These are phyloP conservation scores for Drosophila rufa DNA, from an alignment of 1,140 invertebrate genomes.

Conservation along the genomic window DNA sequence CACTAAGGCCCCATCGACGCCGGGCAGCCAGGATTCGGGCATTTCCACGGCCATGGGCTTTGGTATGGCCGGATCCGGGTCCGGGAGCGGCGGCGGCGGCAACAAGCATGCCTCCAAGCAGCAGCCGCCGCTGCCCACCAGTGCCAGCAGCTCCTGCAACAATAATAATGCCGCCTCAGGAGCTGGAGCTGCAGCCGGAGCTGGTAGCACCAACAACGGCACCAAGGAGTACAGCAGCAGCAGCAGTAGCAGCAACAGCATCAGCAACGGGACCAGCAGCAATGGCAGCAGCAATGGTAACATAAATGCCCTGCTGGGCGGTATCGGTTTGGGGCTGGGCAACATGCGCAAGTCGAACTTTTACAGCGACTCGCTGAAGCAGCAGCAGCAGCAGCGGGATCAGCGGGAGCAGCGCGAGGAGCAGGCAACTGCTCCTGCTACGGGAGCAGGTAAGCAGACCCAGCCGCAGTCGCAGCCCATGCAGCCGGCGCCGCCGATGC, in stretches of 20 bases:
- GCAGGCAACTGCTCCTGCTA: slow-evolving; percentile 55
- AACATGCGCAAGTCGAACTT: slow-evolving; percentile 69
- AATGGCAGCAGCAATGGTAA: slow-evolving; percentile 52
- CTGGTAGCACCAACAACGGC: background rate
- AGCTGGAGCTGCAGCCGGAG: background rate
- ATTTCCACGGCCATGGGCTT: slow-evolving; percentile 23
- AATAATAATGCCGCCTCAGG: slow-evolving; percentile 8
- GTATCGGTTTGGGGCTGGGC: slow-evolving; percentile 41
- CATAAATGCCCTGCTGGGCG: slow-evolving; percentile 37
- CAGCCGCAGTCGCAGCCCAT: slow-evolving; percentile 45
- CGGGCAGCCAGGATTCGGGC: slow-evolving; percentile 28
- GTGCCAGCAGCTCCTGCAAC: slow-evolving; percentile 2
- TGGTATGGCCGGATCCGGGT: slow-evolving; percentile 2
- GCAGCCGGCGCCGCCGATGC: slow-evolving; percentile 73
- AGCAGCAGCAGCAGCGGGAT: slow-evolving; percentile 35
- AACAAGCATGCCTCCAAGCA: slow-evolving; percentile 42
- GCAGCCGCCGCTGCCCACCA: slow-evolving; percentile 33
- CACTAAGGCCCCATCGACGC: slow-evolving; percentile 57
- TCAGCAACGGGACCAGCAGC: slow-evolving; percentile 22
- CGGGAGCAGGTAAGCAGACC: slow-evolving; percentile 42
- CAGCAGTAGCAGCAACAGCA: background rate
- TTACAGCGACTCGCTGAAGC: slow-evolving; percentile 62
- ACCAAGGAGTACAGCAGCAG: slow-evolving; percentile 8
- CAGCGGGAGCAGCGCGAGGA: slow-evolving; percentile 39
- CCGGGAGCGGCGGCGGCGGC: slow-evolving; percentile 1